Evolutionary conservation across 2,113 vertebrate genomes (phyloP), one percentile per base, ranked within the genome.

Genomic region (Glaucomys volans): DNA sequence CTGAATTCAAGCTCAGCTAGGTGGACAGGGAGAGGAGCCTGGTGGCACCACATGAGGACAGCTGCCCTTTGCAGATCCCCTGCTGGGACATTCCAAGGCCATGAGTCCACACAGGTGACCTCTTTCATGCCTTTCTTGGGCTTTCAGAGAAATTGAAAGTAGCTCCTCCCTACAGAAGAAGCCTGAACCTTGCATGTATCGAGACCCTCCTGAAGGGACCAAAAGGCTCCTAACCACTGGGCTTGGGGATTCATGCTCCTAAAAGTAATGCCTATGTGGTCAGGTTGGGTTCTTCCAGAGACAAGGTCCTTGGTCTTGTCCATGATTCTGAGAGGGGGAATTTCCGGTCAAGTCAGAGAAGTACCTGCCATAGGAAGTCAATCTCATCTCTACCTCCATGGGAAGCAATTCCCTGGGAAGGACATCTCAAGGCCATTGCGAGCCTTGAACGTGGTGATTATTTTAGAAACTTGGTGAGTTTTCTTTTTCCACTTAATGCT

Each of bases 381-480:
- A 32, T 37, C 54, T 77, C 18, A 62, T n/a, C 37, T 28, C 16
- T 2, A 18, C 13, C 71, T 85, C 17, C 42, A 22, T 14, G 57
- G 3, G 64, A 28, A 84, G 76, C 44, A 77, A 32, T 32, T 69
- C 28, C 8, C 17, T 47, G 17, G 13, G 50, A 44, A 66, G 90
- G 20, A 44, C 1, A 0, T 77, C 81, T 95, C 82, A 95, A 95
- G 95, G 85, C 40, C 30, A 35, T 20, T 40, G n/a, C 59, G 79
- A 57, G 82, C 64, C 72, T 54, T 77, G 64, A 71, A 50, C 37
- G 32, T 84, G 80, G 42, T n/a, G 9, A n/a, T 69, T 72, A 62
- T 64, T 91, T 85, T 79, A 91, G 88, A 94, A 92, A 94, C 69
- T 84, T 57, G 91, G 64, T 17, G 54, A 88, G 37, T 86, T 82